phyloP scores from a whole-genome alignment of 1,140 invertebrate species.

The Bombus balteatus region DNA sequence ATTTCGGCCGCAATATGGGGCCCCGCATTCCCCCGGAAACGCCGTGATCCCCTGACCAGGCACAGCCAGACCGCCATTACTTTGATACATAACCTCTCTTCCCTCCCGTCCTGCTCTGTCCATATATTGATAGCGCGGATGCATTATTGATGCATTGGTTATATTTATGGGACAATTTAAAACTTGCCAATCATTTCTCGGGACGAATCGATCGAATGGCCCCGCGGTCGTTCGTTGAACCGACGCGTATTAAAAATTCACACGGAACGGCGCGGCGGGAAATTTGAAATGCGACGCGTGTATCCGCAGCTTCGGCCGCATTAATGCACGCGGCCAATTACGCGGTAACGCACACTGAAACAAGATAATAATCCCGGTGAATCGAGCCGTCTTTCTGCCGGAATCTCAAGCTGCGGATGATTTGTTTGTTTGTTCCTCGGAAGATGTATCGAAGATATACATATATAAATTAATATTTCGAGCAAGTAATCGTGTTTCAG shows the following conservation, averaged over 20 bases:
- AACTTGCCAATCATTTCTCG: conserved; percentile 74
- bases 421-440: too few species aligned
- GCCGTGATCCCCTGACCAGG: conserved; percentile 47
- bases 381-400: too few species aligned
- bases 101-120: conserved; percentile 53
- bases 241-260: conserved; percentile 54
- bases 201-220: conserved; percentile 49
- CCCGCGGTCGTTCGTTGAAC: conserved; percentile 50
- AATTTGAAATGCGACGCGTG: conserved; percentile 48
- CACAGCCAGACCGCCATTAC: conserved; percentile 73
- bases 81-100: conserved; percentile 78
- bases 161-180: conserved; percentile 77
- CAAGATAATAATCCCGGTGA: not conserved
- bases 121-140: conserved; percentile 78
- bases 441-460: too few species aligned
- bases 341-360: not conserved
- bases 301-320: not conserved
- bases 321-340: conserved; percentile 32
- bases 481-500: too few species aligned
- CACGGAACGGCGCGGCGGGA: conserved; percentile 34
- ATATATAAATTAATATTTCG: too few species aligned
- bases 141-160: conserved; percentile 77
- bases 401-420: not conserved
- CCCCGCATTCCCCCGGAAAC: conserved; percentile 66
- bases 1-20: conserved; percentile 80